Base-by-base conservation (phyloP, 2,797 vertebrate genomes). In the Sebastes oblongus region DNA sequence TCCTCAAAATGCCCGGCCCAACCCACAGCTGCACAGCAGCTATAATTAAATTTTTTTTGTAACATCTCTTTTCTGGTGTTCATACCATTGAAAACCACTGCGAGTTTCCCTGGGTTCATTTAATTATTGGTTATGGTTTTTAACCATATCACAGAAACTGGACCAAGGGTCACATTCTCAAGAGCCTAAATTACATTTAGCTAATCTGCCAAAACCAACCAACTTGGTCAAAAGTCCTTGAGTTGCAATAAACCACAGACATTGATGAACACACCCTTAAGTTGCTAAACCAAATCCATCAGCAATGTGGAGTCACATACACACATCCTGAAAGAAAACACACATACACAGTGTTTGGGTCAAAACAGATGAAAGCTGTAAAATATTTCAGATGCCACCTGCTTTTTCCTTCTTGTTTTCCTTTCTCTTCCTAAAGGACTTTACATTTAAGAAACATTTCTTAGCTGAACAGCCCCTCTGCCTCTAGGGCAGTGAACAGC, bases 181-280 rank as follows among this genome's bases (percentile, higher is more conserved):
- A 27, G 18, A 72, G 20, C 25, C 60, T 14, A 46, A 18, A 20
- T 55, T 22, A 78, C 52, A 58, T 64, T 77, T 39, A 20, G 65
- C 58, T 32, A 34, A 61, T 67, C 66, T 14, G 42, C 66, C 79
- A 71, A 78, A 78, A 50, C 24, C 16, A 60, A 66, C 52, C 12
- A 24, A 36, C 3, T 7, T 6, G 13, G 39, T 55, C 58, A 75
- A 65, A 61, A 1, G 10, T 0, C 77, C 14, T 69, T 6, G 11
- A 36, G 42, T 68, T 8, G 16, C 22, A 66, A 66, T 66, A 42
- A 78, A 66, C 68, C 80, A 50, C 52, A 83, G 65, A 71, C 54
- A 52, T 66, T 22, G 68, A 25, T 14, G 52, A 61, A 55, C 39
- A 73, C 72, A 29, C 52, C 65, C 77, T 55, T 4, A 29, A 27